Base-by-base conservation (phyloP, 1,140 invertebrate genomes). In the Micrasema longulum region DNA sequence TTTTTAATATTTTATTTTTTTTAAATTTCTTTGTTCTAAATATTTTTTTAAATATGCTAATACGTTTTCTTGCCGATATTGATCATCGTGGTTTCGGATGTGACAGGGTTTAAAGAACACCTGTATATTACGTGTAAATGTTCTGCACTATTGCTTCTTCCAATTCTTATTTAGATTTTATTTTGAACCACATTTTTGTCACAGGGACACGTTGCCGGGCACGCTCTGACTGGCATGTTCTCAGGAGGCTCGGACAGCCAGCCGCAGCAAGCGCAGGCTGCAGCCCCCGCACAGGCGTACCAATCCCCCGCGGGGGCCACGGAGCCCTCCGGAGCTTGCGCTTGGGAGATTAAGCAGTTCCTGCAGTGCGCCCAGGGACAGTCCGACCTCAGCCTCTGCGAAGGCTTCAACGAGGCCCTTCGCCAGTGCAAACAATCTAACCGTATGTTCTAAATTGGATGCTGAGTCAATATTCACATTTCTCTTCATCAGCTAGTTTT, bases 371-470 rank as follows among this genome's bases (percentile, higher is more conserved):
- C 95, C 52, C 89, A 95, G 78, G 90, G 90, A 47, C 94, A 96
- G 78, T 87, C 88, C 31, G 95, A 97, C 81, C 80, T 97, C 6
- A 88, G 89, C 2, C 87, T 97, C 1, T 97, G 96, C 79, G 91
- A 96, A 77, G 95, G 95, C 48, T 97, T 97, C 82, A 97, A 97
- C 81, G 94, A 97, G 83, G 95, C 94, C 65, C 86, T 97, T 71
- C 91, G 94, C 76, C 94, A 97, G 80, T 97, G 96, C 91, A 94
- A 94, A 87, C 75, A 87, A 55, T 80, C 80, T 76, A 84, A 85
- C 76, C 83, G 81, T 73, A 76, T 55, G 75, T 84, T 26, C 83
- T 84, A 81, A 70, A 43, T n/a, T 41, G 50, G 23, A 55, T 55
- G 26, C 12, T n/a, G 22, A 31, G 26, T 31, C 11, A 31, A 55